Evolutionary conservation across 2,797 vertebrate genomes (phyloP), one percentile per base, ranked within the genome.

Genomic region (Trachurus trachurus): DNA sequence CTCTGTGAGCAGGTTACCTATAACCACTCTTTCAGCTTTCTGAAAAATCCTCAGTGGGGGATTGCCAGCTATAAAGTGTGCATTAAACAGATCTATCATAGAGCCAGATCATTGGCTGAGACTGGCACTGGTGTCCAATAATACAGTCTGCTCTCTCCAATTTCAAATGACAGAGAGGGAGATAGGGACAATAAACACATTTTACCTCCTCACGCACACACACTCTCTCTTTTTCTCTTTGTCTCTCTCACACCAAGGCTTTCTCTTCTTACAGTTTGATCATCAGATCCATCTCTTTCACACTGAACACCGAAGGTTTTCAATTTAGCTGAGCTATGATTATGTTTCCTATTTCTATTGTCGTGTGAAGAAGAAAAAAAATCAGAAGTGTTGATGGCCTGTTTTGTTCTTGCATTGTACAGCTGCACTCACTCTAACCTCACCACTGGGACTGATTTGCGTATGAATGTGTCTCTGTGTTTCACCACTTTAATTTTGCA

Each of bases 81-180:
- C 89, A 90, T 90, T 92, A 89, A 91, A 90, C 80, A 91, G 87
- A 92, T 91, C 86, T 88, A 89, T 93, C 88, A 88, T 15, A 0
- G 76, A 87, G 87, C 63, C 76, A 66, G 66, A 90, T 88, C 89
- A 89, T 85, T 88, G 86, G 80, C 85, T 77, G 81, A 56, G 78
- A 88, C 87, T 77, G 82, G 75, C 84, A 81, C 81, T 83, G 70
- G 68, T 88, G 88, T 87, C 86, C 88, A 89, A 88, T 91, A 89
- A 90, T 91, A 88, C 80, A 83, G 87, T 87, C 75, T 85, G 81
- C 82, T 89, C 80, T 90, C 76, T 88, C 80, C 89, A 89, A 89
- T 94, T 90, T 90, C 85, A 88, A 80, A 86, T 90, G 84, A 91
- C 85, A 86, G 87, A 90, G 84, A 86, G 78, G 80, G 39, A 91